Percentiles rank a stretch among this genome's conserved stretches.
These are phyloP conservation scores for Arrhamphus sclerolepis DNA, from an alignment of 2,797 vertebrate species.

Conservation along the genomic window DNA sequence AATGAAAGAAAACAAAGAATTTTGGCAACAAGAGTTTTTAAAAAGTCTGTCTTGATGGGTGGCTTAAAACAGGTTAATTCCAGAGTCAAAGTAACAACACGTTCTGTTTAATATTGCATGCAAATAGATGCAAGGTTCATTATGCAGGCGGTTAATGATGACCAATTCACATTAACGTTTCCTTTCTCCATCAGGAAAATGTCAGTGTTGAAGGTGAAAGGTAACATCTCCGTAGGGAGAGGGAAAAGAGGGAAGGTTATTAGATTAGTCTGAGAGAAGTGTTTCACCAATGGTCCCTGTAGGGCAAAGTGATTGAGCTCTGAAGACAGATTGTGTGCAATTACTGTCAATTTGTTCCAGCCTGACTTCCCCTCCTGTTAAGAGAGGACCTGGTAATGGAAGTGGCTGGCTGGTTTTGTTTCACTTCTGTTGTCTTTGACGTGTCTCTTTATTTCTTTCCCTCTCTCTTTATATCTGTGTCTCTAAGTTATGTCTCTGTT, in stretches of 20 bases:
- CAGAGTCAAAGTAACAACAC: slow-evolving; percentile 7
- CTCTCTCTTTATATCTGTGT: slow-evolving; percentile 15
- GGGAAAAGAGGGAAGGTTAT: slow-evolving; percentile 58
- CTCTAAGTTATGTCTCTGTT: slow-evolving; percentile 3
- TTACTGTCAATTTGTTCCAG: slow-evolving; percentile 77
- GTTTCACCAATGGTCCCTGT: slow-evolving; percentile 57
- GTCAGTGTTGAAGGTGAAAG: slow-evolving; percentile 56
- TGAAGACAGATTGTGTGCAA: slow-evolving; percentile 76
- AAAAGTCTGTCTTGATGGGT: background rate
- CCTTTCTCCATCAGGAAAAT: background rate
- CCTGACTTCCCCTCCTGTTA: slow-evolving; percentile 28
- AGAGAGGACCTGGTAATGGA: slow-evolving; percentile 54
- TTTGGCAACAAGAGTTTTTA: background rate
- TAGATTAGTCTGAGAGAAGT: slow-evolving; percentile 68
- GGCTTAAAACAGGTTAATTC: background rate
- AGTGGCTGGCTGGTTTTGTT: slow-evolving; percentile 36
- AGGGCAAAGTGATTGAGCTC: slow-evolving; percentile 73
- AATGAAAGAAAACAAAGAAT: slow-evolving; percentile 22
- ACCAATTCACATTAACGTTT: slow-evolving; percentile 14
- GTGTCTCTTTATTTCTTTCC: slow-evolving; percentile 21
- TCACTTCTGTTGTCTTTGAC: slow-evolving; percentile 46
- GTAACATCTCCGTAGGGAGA: slow-evolving; percentile 47
- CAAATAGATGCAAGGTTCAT: slow-evolving; percentile 25
- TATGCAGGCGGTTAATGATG: slow-evolving; percentile 24
- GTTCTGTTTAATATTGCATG: slow-evolving; percentile 6